These are phyloP conservation scores for Gallinago jamesoni DNA, from an alignment of 2,113 vertebrate genomes.

Conservation along the genomic window DNA sequence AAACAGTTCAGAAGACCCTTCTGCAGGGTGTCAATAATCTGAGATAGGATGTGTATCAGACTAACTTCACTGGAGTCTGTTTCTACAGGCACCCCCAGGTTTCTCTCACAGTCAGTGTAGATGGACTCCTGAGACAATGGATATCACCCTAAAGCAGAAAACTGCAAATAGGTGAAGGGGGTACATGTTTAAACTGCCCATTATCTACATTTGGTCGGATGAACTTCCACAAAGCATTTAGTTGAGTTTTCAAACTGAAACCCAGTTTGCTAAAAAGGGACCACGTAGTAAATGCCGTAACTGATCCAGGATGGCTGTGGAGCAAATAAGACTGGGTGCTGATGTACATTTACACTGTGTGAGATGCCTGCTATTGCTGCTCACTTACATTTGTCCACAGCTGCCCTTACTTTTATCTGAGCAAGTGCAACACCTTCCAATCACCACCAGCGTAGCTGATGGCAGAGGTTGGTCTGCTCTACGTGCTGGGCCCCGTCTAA, in stretches of 20 bases:
- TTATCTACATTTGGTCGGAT: neutral
- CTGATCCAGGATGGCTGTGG: neutral
- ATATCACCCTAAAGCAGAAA: neutral
- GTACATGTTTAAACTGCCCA: neutral
- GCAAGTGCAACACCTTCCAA: neutral
- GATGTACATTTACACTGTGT: neutral
- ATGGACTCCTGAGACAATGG: neutral
- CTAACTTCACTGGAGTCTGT: neutral
- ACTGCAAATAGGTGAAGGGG: neutral
- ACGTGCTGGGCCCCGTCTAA: neutral
- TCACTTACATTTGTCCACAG: neutral
- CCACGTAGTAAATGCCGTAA: neutral
- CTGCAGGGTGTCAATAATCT: neutral
- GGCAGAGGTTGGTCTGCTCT: neutral
- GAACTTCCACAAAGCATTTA: neutral
- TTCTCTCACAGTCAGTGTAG: neutral
- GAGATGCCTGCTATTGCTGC: neutral
- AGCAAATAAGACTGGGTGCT: neutral
- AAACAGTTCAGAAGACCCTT: neutral
- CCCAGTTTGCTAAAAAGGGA: neutral
- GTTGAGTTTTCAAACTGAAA: neutral
- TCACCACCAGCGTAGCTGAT: neutral
- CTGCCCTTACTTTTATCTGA: neutral
- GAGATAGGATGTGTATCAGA: neutral
- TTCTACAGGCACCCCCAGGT: neutral